These are phyloP conservation scores for Nyctibius grandis DNA, from an alignment of 2,797 vertebrate species.

Conservation along the genomic window DNA sequence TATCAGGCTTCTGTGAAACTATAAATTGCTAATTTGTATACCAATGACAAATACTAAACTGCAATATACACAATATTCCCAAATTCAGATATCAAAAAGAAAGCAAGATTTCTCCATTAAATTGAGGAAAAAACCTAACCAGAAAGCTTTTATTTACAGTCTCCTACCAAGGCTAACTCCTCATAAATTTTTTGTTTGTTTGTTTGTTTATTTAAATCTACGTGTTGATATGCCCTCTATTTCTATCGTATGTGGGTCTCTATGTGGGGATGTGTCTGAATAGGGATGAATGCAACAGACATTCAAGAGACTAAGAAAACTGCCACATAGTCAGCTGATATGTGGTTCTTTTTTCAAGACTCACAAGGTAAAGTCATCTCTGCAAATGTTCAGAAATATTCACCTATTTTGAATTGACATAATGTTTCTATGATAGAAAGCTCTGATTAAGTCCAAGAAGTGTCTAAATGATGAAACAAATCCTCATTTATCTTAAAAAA, in stretches of 20 bases:
- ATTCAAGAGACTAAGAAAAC: neutral
- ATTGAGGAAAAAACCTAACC: neutral
- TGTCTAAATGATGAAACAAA: neutral
- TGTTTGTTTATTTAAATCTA: neutral
- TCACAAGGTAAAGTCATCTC: neutral
- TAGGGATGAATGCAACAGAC: neutral
- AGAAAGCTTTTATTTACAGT: neutral
- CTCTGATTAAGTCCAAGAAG: neutral
- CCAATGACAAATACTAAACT: neutral
- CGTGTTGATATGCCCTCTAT: rapidly evolving
- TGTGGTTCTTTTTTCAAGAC: rapidly evolving
- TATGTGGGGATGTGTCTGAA: rapidly evolving
- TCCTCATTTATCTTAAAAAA: neutral
- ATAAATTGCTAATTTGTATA: neutral
- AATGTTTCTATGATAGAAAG: neutral
- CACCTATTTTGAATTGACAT: neutral
- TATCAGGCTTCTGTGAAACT: neutral
- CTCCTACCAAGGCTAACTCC: neutral
- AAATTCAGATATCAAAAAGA: neutral
- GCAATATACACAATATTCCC: neutral
- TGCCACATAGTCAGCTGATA: neutral
- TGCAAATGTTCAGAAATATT: neutral
- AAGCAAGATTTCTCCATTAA: neutral
- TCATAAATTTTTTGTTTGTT: neutral
- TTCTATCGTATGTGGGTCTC: neutral